A percentile compares a stretch with the other conserved stretches of the same genome.
These are phyloP conservation scores for Coryphaenoides rupestris DNA, from an alignment of 2,113 vertebrate genomes.

Conservation along the genomic window DNA sequence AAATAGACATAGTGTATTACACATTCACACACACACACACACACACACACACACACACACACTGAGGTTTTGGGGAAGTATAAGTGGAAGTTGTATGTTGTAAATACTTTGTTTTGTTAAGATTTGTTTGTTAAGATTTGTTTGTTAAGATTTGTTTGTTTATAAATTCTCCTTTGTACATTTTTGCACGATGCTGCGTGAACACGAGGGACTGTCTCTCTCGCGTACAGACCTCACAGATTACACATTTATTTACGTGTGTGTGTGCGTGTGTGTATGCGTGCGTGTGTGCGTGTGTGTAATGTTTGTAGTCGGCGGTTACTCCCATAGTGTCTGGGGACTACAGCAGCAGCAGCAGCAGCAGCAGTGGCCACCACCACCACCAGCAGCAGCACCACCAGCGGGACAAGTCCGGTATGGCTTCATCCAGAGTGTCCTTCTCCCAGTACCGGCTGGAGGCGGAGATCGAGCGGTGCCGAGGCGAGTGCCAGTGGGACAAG, in stretches of 20 bases:
- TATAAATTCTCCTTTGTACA: not conserved
- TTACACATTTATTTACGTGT: conserved; percentile 44
- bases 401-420: conserved; percentile 67
- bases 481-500: conserved; percentile 76
- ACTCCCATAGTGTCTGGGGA: conserved; percentile 70
- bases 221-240: not conserved
- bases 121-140: no score
- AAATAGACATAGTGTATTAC: no score
- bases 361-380: no score
- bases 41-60: no score
- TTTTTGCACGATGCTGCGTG: not conserved
- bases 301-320: conserved; percentile 64
- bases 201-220: not conserved
- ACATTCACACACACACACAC: no score
- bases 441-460: conserved; percentile 70
- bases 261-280: no score
- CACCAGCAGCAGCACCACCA: no score
- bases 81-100: no score
- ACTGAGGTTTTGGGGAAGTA: no score
- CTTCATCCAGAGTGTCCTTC: conserved; percentile 70
- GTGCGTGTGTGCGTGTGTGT: no score
- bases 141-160: not conserved
- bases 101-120: no score
- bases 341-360: no score
- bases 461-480: conserved; percentile 72